phyloP scores from a whole-genome alignment of 2,797 vertebrate species.

The Taenioides sp. region DNA sequence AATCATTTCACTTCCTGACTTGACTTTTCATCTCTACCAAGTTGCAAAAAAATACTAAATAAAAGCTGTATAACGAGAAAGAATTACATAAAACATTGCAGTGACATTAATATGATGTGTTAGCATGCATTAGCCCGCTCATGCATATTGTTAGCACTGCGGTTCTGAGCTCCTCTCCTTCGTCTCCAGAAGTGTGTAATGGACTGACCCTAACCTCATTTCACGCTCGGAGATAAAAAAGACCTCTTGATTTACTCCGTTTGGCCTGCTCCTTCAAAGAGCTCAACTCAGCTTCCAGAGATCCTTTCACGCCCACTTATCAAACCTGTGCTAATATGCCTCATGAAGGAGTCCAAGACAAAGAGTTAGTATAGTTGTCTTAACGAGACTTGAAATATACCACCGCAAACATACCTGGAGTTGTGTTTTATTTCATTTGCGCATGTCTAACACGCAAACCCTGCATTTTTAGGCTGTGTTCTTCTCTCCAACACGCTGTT shows the following conservation, averaged over 20 bases:
- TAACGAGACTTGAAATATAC: no score
- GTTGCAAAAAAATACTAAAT: not conserved
- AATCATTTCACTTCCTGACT: not conserved
- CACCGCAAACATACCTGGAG: no score
- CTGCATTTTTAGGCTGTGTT: no score
- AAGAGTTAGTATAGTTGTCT: no score
- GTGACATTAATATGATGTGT: constrained; percentile 6
- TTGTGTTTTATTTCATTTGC: no score
- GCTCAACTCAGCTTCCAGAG: constrained; percentile 45
- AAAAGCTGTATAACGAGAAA: not conserved
- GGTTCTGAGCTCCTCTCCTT: not conserved
- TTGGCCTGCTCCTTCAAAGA: constrained; percentile 38
- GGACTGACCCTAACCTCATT: constrained; percentile 54
- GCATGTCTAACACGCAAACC: no score
- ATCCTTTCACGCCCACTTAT: constrained; percentile 43
- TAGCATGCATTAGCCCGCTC: constrained; percentile 2
- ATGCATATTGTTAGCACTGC: constrained; percentile 16
- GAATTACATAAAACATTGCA: not conserved
- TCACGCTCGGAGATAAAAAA: constrained; percentile 57
- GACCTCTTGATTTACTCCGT: constrained; percentile 49
- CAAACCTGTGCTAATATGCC: constrained; percentile 18
- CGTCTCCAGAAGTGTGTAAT: constrained; percentile 50
- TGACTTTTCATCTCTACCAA: not conserved
- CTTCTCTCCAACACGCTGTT: no score
- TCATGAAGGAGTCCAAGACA: not conserved